phyloP scores from a whole-genome alignment of 2,797 vertebrate species.

The Lithobates pipiens region DNA sequence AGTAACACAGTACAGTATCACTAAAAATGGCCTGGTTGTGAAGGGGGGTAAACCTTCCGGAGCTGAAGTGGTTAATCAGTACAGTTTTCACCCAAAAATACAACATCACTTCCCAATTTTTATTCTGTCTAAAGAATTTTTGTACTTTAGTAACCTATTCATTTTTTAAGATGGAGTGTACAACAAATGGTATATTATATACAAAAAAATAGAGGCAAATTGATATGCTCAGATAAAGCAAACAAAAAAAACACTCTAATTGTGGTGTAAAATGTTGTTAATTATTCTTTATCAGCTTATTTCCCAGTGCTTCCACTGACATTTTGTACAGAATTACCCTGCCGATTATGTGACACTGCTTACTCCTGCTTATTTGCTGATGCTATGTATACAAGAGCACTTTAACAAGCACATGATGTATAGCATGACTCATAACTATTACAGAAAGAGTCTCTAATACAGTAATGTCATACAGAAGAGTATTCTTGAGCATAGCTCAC shows the following conservation, averaged over 20 bases:
- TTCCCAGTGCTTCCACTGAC: constrained; percentile 6
- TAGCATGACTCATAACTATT: constrained; percentile 42
- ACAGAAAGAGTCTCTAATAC: constrained; percentile 23
- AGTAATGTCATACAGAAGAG: not conserved
- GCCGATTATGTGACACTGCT: constrained; percentile 23
- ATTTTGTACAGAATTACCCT: constrained; percentile 20
- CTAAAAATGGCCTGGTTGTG: too few species aligned
- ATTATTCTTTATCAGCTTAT: not conserved
- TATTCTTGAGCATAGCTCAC: constrained; percentile 4
- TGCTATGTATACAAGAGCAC: constrained; percentile 30
- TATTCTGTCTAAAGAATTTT: too few species aligned
- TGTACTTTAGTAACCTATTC: too few species aligned
- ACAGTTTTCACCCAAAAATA: too few species aligned
- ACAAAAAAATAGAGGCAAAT: not conserved
- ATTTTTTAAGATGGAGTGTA: too few species aligned
- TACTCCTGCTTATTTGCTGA: constrained; percentile 5
- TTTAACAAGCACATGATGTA: constrained; percentile 17
- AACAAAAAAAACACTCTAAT: constrained; percentile 12
- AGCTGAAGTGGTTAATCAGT: too few species aligned
- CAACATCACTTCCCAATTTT: too few species aligned
- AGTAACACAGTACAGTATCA: too few species aligned
- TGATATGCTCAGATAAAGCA: not conserved
- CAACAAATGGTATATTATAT: too few species aligned
- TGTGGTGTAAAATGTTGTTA: not conserved
- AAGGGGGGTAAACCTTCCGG: too few species aligned